These are phyloP conservation scores for Danaus plexippus DNA, from an alignment of 1,140 invertebrate genomes.

Conservation along the genomic window DNA sequence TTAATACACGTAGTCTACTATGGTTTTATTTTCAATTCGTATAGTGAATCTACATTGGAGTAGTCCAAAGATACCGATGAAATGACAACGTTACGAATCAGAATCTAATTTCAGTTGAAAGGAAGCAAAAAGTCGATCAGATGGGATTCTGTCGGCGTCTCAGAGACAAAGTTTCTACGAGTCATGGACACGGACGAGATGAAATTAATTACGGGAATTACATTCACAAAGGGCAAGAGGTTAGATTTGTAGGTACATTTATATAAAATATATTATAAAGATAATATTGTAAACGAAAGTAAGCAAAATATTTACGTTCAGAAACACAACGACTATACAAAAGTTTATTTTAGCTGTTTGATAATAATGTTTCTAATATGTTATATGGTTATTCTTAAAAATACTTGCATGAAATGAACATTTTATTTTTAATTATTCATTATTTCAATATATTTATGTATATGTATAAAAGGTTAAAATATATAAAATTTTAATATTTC, in stretches of 20 bases:
- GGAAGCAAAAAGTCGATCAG: conserved; percentile 57
- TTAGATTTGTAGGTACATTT: conserved; percentile 14
- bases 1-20: too few relatives aligned
- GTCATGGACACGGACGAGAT: conserved; percentile 33
- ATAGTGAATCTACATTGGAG: too few relatives aligned
- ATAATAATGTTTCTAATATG: too few relatives aligned
- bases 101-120: conserved; percentile 59
- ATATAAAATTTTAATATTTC: too few relatives aligned
- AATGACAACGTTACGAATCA: conserved; percentile 48
- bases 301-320: not conserved
- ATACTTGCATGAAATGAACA: too few relatives aligned
- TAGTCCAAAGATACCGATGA: conserved; percentile 14
- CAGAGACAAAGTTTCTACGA: conserved; percentile 39
- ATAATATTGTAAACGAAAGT: conserved; percentile 4
- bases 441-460: too few relatives aligned
- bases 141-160: conserved; percentile 49
- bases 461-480: too few relatives aligned
- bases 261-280: not conserved
- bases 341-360: too few relatives aligned
- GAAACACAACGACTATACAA: too few relatives aligned
- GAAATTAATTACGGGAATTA: conserved; percentile 53
- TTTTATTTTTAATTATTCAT: too few relatives aligned
- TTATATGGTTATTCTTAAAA: too few relatives aligned
- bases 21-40: too few relatives aligned
- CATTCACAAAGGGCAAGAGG: conserved; percentile 33